Conservation (phyloP, 2,113 vertebrate genomes). For the Psettodes erumei region DNA sequence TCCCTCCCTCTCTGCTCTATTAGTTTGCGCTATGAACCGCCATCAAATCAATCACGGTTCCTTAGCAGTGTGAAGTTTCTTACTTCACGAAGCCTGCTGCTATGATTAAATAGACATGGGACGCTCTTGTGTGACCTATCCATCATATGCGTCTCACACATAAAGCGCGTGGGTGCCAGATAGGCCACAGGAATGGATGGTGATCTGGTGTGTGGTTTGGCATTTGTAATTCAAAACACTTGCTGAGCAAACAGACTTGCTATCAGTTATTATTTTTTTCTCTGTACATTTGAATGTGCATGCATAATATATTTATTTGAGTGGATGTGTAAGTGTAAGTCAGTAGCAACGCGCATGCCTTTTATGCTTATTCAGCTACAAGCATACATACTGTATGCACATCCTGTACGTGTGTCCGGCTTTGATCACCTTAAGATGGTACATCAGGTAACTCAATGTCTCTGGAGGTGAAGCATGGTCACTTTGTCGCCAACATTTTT, state of each 20-base stretch:
- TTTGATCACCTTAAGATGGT: not conserved
- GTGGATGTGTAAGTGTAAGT: not conserved
- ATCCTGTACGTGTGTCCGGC: not conserved
- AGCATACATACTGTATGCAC: no score
- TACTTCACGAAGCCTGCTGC: slow-evolving; percentile 51
- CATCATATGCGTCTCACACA: slow-evolving; percentile 33
- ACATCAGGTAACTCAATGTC: slow-evolving; percentile 34
- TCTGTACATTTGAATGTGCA: not conserved
- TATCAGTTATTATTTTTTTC: not conserved
- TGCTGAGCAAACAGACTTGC: not conserved
- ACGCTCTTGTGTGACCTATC: slow-evolving; percentile 36
- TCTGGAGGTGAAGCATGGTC: slow-evolving; percentile 21
- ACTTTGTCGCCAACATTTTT: slow-evolving; percentile 7
- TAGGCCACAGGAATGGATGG: not conserved
- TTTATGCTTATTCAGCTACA: not conserved
- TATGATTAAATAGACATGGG: slow-evolving; percentile 50
- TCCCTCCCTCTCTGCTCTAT: not conserved
- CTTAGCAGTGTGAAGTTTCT: slow-evolving; percentile 38
- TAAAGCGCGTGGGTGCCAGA: not conserved
- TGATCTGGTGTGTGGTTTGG: not conserved
- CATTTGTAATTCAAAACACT: slow-evolving; percentile 5
- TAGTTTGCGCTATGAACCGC: slow-evolving; percentile 11
- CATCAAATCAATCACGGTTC: slow-evolving; percentile 48
- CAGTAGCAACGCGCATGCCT: not conserved
- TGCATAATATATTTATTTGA: not conserved